Evolutionary conservation across 64 coral and sea anemone species (phyloP).

Genomic region (Stichodactyla mertensii): DNA sequence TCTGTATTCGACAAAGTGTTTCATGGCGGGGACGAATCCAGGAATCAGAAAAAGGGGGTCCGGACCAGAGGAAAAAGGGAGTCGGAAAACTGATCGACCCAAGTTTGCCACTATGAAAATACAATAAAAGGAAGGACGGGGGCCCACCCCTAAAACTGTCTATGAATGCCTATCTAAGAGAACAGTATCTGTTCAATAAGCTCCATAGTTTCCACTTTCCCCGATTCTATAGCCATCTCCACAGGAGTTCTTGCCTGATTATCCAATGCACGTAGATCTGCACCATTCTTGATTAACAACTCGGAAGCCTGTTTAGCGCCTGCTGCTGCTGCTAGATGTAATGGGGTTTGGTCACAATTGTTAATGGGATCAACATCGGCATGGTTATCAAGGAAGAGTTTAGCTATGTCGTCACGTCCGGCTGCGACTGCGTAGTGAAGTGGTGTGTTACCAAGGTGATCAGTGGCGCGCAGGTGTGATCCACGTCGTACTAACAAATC

Average conservation of each 20-base stretch:
- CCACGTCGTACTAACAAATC: conserved; percentile 44
- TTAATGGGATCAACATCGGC: conserved; percentile 13
- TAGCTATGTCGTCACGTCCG: conserved; percentile 46
- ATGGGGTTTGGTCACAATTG: conserved; percentile 26
- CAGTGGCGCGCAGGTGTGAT: conserved; percentile 26
- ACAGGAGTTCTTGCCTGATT: conserved; percentile 16
- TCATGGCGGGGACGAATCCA: no score
- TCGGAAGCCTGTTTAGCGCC: conserved; percentile 22
- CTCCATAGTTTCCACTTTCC: conserved; percentile 31
- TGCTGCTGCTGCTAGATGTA: conserved; percentile 36
- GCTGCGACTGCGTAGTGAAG: conserved; percentile 47
- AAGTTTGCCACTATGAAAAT: no score
- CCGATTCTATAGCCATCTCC: conserved; percentile 39
- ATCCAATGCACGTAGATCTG: conserved; percentile 18
- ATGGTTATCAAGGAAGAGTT: conserved; percentile 36
- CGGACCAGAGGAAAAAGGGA: no score
- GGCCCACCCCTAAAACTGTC: neutral
- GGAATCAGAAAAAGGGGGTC: no score
- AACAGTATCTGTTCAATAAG: conserved; percentile 32
- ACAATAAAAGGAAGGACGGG: no score
- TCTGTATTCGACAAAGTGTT: no score
- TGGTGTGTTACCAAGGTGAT: conserved; percentile 57
- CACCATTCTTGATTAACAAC: conserved; percentile 23
- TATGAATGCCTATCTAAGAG: neutral
- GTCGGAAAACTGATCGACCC: no score